A percentile compares a stretch with the other conserved stretches of the same genome.
phyloP scores from a whole-genome alignment of 2,113 vertebrate genomes.

The Mesembrinibis cayennensis region DNA sequence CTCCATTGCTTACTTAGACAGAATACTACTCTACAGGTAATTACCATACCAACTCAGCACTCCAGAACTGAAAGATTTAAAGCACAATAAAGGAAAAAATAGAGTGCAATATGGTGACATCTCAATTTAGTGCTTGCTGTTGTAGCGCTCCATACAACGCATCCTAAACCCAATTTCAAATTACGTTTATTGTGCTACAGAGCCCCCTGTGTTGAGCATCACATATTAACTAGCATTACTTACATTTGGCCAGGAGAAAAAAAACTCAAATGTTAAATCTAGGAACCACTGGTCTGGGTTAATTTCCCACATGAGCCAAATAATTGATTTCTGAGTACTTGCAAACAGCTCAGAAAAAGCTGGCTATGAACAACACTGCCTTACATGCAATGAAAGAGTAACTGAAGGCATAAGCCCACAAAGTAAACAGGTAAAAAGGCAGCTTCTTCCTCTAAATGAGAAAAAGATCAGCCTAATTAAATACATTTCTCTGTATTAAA shows the following conservation, averaged over 20 bases:
- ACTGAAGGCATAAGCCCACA: neutral
- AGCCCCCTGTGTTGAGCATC: slow-evolving; percentile 46
- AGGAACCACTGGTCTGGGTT: neutral
- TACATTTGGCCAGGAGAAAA: neutral
- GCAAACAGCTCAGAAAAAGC: neutral
- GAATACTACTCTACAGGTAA: neutral
- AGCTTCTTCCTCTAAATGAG: neutral
- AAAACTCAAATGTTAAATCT: neutral
- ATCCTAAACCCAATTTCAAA: neutral
- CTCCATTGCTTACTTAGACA: neutral
- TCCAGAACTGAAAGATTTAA: neutral
- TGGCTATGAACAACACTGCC: neutral
- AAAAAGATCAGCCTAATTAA: neutral
- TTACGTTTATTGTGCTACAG: slow-evolving; percentile 38
- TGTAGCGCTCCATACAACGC: neutral
- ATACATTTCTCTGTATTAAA: neutral
- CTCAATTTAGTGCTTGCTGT: neutral
- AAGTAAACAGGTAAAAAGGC: neutral
- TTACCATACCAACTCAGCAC: neutral
- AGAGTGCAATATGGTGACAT: neutral
- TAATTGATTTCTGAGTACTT: neutral
- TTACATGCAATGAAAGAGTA: neutral
- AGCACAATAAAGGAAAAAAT: neutral
- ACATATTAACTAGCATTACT: slow-evolving; percentile 3
- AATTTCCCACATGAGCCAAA: neutral